Evolutionary conservation across 1,140 invertebrate species (phyloP).

Genomic region (Atopsyche davidsoni): DNA sequence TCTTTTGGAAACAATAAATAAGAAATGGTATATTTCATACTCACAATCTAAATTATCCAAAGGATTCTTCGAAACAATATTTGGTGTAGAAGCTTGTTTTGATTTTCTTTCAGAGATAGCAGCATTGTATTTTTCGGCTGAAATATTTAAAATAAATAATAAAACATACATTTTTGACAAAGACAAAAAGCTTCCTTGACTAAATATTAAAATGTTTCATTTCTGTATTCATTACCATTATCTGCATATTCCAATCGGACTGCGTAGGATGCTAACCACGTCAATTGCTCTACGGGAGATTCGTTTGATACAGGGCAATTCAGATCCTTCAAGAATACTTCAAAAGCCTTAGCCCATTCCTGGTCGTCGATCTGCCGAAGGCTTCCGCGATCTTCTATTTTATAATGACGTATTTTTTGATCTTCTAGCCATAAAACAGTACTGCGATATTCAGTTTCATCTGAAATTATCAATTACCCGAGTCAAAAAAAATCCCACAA

Average conservation of each 20-base stretch:
- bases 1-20: no score
- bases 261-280: conserved; percentile 83
- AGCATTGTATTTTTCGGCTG: conserved; percentile 66
- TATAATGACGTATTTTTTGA: conserved; percentile 86
- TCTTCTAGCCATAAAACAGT: conserved; percentile 89
- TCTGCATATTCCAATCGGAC: conserved; percentile 77
- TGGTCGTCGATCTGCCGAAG: conserved; percentile 57
- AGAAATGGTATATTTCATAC: conserved; percentile 45
- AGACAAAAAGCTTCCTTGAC: no score
- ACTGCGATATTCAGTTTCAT: conserved; percentile 71
- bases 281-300: conserved; percentile 58
- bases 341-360: conserved; percentile 67
- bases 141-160: conserved; percentile 33
- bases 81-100: conserved; percentile 53
- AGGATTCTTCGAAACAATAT: conserved; percentile 71
- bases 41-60: conserved; percentile 81
- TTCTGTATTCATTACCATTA: conserved; percentile 60
- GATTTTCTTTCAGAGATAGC: conserved; percentile 55
- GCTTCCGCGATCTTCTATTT: conserved; percentile 71
- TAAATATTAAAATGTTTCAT: no score
- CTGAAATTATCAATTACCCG: conserved; percentile 47
- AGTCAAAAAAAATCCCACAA: conserved; percentile 18
- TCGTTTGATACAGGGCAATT: conserved; percentile 52
- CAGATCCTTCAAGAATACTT: conserved; percentile 71
- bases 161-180: not conserved